These are phyloP conservation scores for Stenichneumon culpator DNA, from an alignment of 2,888 invertebrate genomes.

Conservation along the genomic window DNA sequence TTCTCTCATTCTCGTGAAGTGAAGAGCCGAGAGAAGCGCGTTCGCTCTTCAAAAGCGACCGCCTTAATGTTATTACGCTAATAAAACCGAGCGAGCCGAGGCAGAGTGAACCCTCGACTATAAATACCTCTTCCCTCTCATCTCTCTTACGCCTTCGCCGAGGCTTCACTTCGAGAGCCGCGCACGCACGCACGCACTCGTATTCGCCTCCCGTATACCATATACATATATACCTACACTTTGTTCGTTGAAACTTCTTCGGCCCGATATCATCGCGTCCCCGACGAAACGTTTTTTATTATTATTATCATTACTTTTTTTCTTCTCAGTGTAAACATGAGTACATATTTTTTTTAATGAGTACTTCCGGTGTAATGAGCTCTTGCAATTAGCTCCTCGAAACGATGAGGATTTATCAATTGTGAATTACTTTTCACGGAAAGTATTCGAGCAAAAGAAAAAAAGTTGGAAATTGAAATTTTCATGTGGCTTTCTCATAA, in stretches of 20 bases:
- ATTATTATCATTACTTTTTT: too few species aligned
- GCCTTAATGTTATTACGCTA: slow-evolving; percentile 83
- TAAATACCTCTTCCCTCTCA: slow-evolving; percentile 75
- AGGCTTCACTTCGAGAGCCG: slow-evolving; percentile 40
- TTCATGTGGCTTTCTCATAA: too few species aligned
- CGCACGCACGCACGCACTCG: slow-evolving; percentile 54
- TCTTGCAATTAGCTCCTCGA: too few species aligned
- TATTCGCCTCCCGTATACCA: slow-evolving; percentile 63
- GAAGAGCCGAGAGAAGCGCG: slow-evolving; percentile 59
- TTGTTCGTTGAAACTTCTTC: slow-evolving; percentile 22
- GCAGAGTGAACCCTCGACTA: slow-evolving; percentile 75
- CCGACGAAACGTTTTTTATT: neutral
- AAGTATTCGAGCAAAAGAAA: too few species aligned
- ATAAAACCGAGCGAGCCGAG: slow-evolving; percentile 81
- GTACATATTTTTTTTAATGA: too few species aligned
- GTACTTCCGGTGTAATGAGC: too few species aligned
- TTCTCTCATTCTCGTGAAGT: slow-evolving; percentile 44
- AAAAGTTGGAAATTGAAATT: too few species aligned
- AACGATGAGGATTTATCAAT: too few species aligned
- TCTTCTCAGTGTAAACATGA: too few species aligned
- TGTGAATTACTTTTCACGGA: too few species aligned
- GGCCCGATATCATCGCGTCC: slow-evolving; percentile 38
- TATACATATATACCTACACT: slow-evolving; percentile 52
- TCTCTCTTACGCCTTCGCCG: slow-evolving; percentile 43
- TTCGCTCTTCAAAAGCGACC: slow-evolving; percentile 79